Evolutionary conservation across 1,140 invertebrate species (phyloP).

Genomic region (Eurosta solidaginis): DNA sequence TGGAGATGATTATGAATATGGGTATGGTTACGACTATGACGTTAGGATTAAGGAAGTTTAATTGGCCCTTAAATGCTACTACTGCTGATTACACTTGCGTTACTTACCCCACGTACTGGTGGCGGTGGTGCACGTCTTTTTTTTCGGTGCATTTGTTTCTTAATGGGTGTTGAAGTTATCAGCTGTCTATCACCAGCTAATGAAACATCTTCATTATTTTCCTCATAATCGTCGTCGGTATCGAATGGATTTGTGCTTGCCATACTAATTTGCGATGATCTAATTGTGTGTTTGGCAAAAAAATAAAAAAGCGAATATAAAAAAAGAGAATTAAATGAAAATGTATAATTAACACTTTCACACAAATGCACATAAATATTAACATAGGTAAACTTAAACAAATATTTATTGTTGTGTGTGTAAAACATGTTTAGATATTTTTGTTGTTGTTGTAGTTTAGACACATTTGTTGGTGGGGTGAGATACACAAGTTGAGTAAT

Average conservation of each 20-base stretch:
- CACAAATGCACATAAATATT: conserved; percentile 22
- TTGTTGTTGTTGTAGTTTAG: not conserved
- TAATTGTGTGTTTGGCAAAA: conserved; percentile 25
- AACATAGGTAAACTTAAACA: conserved; percentile 17
- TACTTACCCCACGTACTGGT: conserved; percentile 56
- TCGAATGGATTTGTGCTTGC: conserved; percentile 65
- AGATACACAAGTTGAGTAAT: conserved; percentile 12
- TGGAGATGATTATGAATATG: no score
- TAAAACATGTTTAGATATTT: not conserved
- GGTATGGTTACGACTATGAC: no score
- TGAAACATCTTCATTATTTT: conserved; percentile 32
- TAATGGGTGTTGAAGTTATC: conserved; percentile 39
- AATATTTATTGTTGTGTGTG: not conserved
- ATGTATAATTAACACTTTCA: conserved; percentile 24
- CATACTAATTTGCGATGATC: conserved; percentile 63
- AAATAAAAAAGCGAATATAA: not conserved
- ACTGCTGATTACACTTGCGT: no score
- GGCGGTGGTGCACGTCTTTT: conserved; percentile 63
- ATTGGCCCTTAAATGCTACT: no score
- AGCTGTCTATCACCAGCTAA: conserved; percentile 39
- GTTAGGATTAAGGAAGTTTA: no score
- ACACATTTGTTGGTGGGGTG: not conserved
- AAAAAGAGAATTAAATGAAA: conserved; percentile 20
- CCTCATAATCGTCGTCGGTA: conserved; percentile 53
- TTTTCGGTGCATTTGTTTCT: conserved; percentile 60